Evolutionary conservation across 2,888 invertebrate genomes (phyloP), one percentile per base, ranked within the genome.

Genomic region (Blastobasis lacticolella): DNA sequence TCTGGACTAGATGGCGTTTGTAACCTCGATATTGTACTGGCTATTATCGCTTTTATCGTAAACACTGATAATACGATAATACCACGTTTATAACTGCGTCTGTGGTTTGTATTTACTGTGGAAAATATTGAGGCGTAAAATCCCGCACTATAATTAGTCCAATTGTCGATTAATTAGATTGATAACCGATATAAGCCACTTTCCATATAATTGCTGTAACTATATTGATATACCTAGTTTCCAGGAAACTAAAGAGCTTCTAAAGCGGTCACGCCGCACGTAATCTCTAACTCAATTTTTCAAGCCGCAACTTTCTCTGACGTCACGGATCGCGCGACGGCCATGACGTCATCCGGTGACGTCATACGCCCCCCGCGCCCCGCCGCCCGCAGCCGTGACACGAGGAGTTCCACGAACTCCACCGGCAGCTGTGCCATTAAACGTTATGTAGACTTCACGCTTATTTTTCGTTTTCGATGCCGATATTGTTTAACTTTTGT

Each of bases 331-430:
- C 69, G 71, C 69, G 63, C 67, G 73, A 74, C 58, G 49, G 53
- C 37, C 55, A 61, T 83, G 79, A 84, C 82, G 85, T 84, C 81
- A 84, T 62, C 38, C 49, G n/a, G 56, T 76, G 76, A 75, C 78
- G 78, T 78, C 75, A 76, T 46, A 7, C 46, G 40, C 37, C 57
- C 45, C 44, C 52, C 56, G 62, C 62, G 64, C 58, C 64, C 65
- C 64, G 59, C 63, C 59, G 61, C 61, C 58, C 57, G 57, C 54
- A 59, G 64, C 64, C 60, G 59, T 64, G 57, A 59, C 53, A 64
- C 59, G 66, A 64, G 57, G 57, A 69, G 69, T 76, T 78, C 75
- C 67, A 66, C 67, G 75, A 78, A 79, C 64, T 71, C 60, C 23
- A 57, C 55, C 64, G 57, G 64, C 67, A 62, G 62, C 61, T 64